Base-by-base conservation (phyloP, 2,888 invertebrate genomes). In the Brachynemurus nebulosus region DNA sequence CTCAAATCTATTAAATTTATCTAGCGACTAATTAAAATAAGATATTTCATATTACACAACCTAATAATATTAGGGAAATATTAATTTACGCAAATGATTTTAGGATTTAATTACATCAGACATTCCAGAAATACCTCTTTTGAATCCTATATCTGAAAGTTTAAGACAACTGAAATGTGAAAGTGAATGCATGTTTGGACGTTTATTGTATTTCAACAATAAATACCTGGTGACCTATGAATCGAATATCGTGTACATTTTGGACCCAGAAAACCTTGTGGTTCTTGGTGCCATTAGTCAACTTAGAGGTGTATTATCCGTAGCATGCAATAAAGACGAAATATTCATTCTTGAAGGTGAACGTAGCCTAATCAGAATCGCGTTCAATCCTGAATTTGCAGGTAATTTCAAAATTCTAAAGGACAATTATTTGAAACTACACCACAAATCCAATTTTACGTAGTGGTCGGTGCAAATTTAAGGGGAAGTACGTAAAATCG, bases 271-370 rank as follows among this genome's bases (percentile, higher is more conserved):
- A 33, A 72, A 73, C 44, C 69, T 80, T 48, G 71, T 71, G 40
- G 74, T 86, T 9, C 69, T 81, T 40, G 78, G 78, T 1, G 73
- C 74, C 3, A 75, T 82, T 16, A 74, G 72, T 45, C 73, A 78
- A 40, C 68, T 80, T 47, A 67, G 73, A 49, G 72, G 75, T 52
- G 70, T 76, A 46, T 56, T 74, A 46, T 69, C 69, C 21, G 73
- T 80, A 41, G 71, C 75, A 1, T 77, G 77, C 51, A 67, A 70
- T 53, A 74, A 74, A 58, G 78, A 79, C 52, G 86, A 86, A 67
- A 80, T 91, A 53, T 90, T 90, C 66, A 69, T 91, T 40, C 66
- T 92, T 54, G 85, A 86, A 60, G 86, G 86, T 0, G 71, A 78
- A 38, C 73, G 88, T 50, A 83, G 82, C 55, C 64, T 91, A 48